These are phyloP conservation scores for Porites rus DNA, from an alignment of 92 coral and sea anemone genomes.

Conservation along the genomic window DNA sequence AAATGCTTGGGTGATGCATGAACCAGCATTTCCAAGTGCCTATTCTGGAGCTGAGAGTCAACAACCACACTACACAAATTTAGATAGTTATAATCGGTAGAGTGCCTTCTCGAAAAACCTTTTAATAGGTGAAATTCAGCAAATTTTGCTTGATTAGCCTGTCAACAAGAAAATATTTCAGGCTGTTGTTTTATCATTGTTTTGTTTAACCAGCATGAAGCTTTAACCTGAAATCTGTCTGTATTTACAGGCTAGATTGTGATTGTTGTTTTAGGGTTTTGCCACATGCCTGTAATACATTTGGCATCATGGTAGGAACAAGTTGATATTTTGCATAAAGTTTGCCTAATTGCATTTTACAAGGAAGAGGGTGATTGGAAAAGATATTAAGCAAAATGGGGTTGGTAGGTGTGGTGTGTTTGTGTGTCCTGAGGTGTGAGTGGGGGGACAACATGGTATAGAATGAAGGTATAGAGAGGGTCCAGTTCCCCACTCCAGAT, in stretches of 20 bases:
- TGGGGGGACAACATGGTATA: constrained; percentile 7
- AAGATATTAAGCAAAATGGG: constrained; percentile 14
- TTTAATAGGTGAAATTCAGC: constrained; percentile 14
- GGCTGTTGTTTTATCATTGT: constrained; percentile 14
- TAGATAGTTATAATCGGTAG: constrained; percentile 58
- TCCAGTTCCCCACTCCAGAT: no score
- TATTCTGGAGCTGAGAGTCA: constrained; percentile 35
- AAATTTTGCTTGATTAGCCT: constrained; percentile 14
- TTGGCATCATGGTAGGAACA: neutral
- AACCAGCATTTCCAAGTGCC: constrained; percentile 44
- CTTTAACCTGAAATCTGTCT: constrained; percentile 19
- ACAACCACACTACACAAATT: constrained; percentile 54
- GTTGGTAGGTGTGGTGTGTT: constrained; percentile 20
- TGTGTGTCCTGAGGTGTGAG: neutral
- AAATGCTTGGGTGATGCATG: constrained; percentile 45
- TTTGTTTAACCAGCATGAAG: constrained; percentile 12
- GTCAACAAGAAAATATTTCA: constrained; percentile 10
- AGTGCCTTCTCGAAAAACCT: constrained; percentile 24
- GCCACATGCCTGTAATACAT: no score
- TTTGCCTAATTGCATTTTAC: constrained; percentile 5
- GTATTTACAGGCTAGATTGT: constrained; percentile 1
- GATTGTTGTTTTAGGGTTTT: constrained; percentile 17
- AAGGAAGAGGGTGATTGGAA: constrained; percentile 18
- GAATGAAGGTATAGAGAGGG: no score
- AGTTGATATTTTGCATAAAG: constrained; percentile 23